These are phyloP conservation scores for Poliocrania exsul DNA, from an alignment of 2,797 vertebrate species.

Conservation along the genomic window DNA sequence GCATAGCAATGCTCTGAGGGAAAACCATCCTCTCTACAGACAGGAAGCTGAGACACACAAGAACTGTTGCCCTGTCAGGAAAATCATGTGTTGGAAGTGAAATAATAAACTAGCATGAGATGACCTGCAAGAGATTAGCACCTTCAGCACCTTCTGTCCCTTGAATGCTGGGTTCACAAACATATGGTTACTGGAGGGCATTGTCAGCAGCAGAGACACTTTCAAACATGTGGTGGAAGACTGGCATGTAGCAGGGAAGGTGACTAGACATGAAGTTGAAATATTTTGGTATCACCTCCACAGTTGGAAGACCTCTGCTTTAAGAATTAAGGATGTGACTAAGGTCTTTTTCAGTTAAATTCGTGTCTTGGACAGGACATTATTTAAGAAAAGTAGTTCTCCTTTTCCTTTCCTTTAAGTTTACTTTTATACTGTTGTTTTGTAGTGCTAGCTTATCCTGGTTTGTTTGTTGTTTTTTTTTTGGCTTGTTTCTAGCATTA, in stretches of 20 bases:
- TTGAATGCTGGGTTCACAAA: background rate
- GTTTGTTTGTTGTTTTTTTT: background rate
- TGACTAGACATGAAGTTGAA: background rate
- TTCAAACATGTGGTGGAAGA: background rate
- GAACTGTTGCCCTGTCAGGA: background rate
- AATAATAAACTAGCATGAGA: background rate
- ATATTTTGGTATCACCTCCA: background rate
- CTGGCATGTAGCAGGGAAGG: background rate
- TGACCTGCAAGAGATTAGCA: background rate
- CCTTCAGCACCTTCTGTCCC: background rate
- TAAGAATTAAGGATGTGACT: background rate
- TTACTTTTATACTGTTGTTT: background rate
- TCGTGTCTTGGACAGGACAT: rapidly evolving
- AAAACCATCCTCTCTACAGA: background rate
- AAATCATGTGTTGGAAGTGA: background rate
- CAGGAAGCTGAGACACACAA: background rate
- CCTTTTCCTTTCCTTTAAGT: background rate
- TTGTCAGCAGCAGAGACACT: background rate
- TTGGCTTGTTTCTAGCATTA: background rate
- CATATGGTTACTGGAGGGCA: background rate
- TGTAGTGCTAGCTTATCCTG: background rate
- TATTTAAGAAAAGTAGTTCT: background rate
- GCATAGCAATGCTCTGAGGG: background rate
- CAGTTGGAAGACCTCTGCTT: background rate
- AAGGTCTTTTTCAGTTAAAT: background rate